Conservation (phyloP, 2,888 invertebrate genomes). For the Diachrysia chrysitis region DNA sequence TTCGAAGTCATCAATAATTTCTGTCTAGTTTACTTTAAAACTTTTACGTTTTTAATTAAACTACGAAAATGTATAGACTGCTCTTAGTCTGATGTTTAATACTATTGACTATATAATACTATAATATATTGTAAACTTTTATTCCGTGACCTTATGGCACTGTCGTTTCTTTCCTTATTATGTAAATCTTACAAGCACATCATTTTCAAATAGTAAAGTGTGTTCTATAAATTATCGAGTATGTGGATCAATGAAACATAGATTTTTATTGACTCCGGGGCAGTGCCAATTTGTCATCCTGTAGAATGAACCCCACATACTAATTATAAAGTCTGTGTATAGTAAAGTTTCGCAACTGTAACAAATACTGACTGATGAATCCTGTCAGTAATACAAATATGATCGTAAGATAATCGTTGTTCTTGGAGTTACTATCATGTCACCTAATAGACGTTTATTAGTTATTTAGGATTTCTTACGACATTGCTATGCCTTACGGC, state of each 20-base stretch:
- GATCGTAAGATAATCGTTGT: no score
- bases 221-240: background rate
- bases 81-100: conserved; percentile 69
- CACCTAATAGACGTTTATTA: no score
- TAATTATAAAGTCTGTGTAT: conserved; percentile 12
- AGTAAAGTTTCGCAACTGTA: conserved; percentile 14
- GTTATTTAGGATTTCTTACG: no score
- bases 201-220: conserved; percentile 13
- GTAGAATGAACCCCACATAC: conserved; percentile 17
- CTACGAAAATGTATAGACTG: conserved; percentile 61
- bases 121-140: conserved; percentile 16
- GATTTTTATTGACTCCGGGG: background rate
- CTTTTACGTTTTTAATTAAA: conserved; percentile 25
- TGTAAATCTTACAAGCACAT: conserved; percentile 1
- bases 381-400: no score
- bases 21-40: background rate
- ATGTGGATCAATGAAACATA: background rate
- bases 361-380: conserved; percentile 23
- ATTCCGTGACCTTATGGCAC: conserved; percentile 40
- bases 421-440: no score
- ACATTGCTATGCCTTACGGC: no score
- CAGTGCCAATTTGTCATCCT: conserved; percentile 46
- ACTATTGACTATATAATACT: no score
- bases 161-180: conserved; percentile 28
- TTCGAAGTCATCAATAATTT: background rate